A percentile compares a stretch with the other conserved stretches of the same genome.
phyloP scores from a whole-genome alignment of 2,797 vertebrate species.

The Hemitrygon akajei region DNA sequence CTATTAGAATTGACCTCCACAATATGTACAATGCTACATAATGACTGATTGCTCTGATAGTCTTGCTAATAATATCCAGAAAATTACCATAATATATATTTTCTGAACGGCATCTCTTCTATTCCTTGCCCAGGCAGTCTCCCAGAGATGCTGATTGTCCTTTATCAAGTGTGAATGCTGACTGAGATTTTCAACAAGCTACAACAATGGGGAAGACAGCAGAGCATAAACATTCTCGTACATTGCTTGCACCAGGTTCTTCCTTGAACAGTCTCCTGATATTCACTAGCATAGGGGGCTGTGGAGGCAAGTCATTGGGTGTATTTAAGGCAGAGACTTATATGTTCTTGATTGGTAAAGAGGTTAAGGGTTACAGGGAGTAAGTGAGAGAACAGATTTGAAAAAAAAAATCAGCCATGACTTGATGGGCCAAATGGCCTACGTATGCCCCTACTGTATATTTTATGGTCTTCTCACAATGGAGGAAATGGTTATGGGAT shows the following conservation, averaged over 20 bases:
- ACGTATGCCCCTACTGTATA: too few relatives aligned
- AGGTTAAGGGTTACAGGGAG: too few relatives aligned
- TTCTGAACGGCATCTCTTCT: neutral
- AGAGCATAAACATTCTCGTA: neutral
- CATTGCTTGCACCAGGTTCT: neutral
- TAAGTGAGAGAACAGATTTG: too few relatives aligned
- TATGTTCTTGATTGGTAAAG: too few relatives aligned
- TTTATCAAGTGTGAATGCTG: neutral
- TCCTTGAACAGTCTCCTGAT: neutral
- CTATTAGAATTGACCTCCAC: neutral
- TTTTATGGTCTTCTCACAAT: too few relatives aligned
- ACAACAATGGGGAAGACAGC: neutral
- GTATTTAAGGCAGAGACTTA: too few relatives aligned
- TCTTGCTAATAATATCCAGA: neutral
- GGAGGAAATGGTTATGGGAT: too few relatives aligned
- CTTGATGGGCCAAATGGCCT: too few relatives aligned
- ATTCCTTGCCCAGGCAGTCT: neutral
- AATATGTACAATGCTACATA: conserved; percentile 17
- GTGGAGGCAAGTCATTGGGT: too few relatives aligned
- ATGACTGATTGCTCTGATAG: neutral
- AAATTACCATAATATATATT: neutral
- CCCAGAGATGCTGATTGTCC: neutral
- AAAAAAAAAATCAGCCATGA: too few relatives aligned
- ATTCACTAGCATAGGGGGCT: neutral
- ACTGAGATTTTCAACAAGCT: neutral